Evolutionary conservation across 2,888 invertebrate species (phyloP).

Genomic region (Rhagonycha fulva): DNA sequence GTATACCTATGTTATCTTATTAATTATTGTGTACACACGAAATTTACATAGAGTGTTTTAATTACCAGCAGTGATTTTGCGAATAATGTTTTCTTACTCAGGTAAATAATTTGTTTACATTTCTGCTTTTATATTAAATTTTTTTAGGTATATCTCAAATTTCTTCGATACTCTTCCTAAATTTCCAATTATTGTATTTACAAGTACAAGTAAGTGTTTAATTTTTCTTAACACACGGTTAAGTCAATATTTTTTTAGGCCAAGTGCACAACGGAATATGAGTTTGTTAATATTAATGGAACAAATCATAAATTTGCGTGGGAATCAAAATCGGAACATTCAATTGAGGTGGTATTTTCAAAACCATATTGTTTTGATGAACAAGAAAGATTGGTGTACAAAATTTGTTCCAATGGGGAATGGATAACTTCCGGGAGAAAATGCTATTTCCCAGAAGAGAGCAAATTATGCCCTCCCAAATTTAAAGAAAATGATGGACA

Average conservation of each 20-base stretch:
- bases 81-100: constrained; percentile 14
- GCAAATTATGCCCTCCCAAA: constrained; percentile 36
- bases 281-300: neutral
- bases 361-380: constrained; percentile 47
- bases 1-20: constrained; percentile 20
- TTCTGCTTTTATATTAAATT: neutral
- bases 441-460: constrained; percentile 33
- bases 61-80: constrained; percentile 6
- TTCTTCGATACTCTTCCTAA: neutral
- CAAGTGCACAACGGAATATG: neutral
- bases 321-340: constrained; percentile 2
- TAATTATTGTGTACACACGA: constrained; percentile 11
- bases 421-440: constrained; percentile 44
- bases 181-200: neutral
- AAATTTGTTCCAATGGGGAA: constrained; percentile 41
- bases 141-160: neutral
- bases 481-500: constrained; percentile 32
- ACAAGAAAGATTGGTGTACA: constrained; percentile 36
- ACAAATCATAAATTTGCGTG: neutral
- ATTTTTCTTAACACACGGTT: neutral
- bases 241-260: constrained; percentile 3
- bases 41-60: constrained; percentile 10
- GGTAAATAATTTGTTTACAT: constrained; percentile 9
- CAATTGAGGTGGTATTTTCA: constrained; percentile 36
- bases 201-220: neutral